Evolutionary conservation across 2,888 invertebrate species (phyloP), one percentile per base, ranked within the genome.

Genomic region (Apodemia zela): DNA sequence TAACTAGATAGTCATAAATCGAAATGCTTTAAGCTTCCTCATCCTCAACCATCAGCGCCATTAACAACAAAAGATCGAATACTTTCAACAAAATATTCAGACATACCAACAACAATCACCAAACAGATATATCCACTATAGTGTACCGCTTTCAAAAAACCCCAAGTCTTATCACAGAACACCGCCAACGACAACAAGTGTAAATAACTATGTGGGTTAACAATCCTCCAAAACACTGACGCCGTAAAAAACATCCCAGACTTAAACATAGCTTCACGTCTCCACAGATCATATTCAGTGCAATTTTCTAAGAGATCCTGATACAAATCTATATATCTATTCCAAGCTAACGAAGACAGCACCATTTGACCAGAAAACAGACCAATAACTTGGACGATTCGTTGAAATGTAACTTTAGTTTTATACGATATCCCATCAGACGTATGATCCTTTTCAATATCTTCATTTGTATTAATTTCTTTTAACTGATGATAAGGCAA

Each of bases 81-180:
- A 65, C 74, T 82, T 47, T 80, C 81, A 0, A 85, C 80, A 3
- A 95, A 92, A 82, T 96, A 96, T 82, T 97, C 97, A 0, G 96
- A 95, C 35, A 94, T 81, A 70, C 94, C 94, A 51, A 95, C 94
- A 58, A 95, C 93, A 42, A 94, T 84, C 15, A 96, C 85, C 61
- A 97, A 83, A 71, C 94, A 79, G n/a, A 94, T 86, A 77, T 95
- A 97, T 3, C 96, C 96, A 61, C 93, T 85, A 79, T 95, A 96
- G 75, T 96, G 95, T 15, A 96, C 92, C 54, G 93, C 84, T 71
- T 93, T 93, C 33, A 97, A 83, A 75, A 97, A 96, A 69, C 95
- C 94, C 95, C 96, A 96, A 4, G 96, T 87, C 77, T 95, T 95
- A 92, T 97, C 96, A 83, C 96, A 94, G 85, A 96, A 97, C 69